Evolutionary conservation across 2,888 invertebrate genomes (phyloP).

Genomic region (Keiferia lycopersicella): DNA sequence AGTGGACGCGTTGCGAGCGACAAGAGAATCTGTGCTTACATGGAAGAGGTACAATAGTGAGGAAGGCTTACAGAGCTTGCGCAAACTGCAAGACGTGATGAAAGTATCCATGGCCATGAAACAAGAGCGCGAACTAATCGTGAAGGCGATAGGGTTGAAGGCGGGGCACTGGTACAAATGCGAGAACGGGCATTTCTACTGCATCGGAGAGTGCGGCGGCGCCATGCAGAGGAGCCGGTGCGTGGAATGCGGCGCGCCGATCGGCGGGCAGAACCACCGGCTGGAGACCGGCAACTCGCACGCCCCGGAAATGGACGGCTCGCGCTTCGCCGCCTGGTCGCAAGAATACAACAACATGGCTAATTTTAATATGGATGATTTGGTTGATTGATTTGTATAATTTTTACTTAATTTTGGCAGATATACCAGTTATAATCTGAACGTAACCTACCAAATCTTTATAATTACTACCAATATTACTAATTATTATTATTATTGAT

Average conservation of each 20-base stretch:
- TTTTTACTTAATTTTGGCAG: neutral
- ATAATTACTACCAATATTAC: too few relatives aligned
- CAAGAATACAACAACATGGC: constrained; percentile 63
- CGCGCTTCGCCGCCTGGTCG: constrained; percentile 73
- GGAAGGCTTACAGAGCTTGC: constrained; percentile 42
- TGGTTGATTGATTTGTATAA: neutral
- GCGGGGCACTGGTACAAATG: constrained; percentile 87
- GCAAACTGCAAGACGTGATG: constrained; percentile 44
- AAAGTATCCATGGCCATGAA: constrained; percentile 47
- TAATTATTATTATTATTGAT: too few relatives aligned
- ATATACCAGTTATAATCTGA: too few relatives aligned
- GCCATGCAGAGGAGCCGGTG: constrained; percentile 79
- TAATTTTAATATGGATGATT: constrained; percentile 47
- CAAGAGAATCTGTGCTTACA: constrained; percentile 44
- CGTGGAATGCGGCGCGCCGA: constrained; percentile 77
- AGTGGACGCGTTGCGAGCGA: constrained; percentile 34
- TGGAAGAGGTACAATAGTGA: constrained; percentile 46
- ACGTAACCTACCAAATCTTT: too few relatives aligned
- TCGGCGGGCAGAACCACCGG: constrained; percentile 79
- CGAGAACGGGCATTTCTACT: constrained; percentile 85
- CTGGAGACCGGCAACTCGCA: constrained; percentile 68
- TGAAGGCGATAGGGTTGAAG: constrained; percentile 77
- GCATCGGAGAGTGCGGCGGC: constrained; percentile 85
- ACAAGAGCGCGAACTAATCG: constrained; percentile 76
- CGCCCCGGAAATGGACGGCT: constrained; percentile 79